These are phyloP conservation scores for Drosophila mauritiana DNA, from an alignment of 1,140 invertebrate genomes.

Conservation along the genomic window DNA sequence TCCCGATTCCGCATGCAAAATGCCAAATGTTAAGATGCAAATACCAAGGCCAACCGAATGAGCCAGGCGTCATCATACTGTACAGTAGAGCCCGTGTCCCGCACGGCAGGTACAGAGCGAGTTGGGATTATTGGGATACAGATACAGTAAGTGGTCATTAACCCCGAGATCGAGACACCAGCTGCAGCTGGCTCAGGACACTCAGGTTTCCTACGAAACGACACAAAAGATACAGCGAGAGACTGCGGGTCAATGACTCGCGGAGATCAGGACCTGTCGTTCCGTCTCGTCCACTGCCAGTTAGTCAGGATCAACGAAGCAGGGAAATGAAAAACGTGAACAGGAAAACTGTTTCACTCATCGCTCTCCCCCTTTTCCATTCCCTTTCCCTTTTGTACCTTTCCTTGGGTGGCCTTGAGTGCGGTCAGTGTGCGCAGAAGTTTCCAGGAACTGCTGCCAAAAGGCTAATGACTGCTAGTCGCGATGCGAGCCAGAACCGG, in stretches of 20 bases:
- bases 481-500: not conserved
- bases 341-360: constrained; percentile 61
- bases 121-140: not conserved
- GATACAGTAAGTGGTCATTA: constrained; percentile 16
- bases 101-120: constrained; percentile 12
- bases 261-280: constrained; percentile 36
- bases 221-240: not conserved
- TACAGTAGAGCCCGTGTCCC: constrained; percentile 23
- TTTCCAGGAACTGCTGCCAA: constrained; percentile 70
- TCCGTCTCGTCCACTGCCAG: not conserved
- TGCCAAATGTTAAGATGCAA: constrained; percentile 60
- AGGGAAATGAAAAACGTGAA: constrained; percentile 66
- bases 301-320: constrained; percentile 35
- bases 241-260: constrained; percentile 48
- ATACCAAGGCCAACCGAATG: constrained; percentile 42
- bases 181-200: constrained; percentile 41
- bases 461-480: constrained; percentile 73
- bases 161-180: constrained; percentile 9
- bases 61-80: not conserved
- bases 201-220: constrained; percentile 34
- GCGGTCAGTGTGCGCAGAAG: constrained; percentile 52
- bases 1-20: constrained; percentile 18
- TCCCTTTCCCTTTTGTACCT: not conserved
- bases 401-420: constrained; percentile 51
- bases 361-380: too few relatives aligned